Percentiles rank a stretch among this genome's conserved stretches.
Evolutionary conservation across 2,113 vertebrate genomes (phyloP).

Genomic region (Bungarus multicinctus): DNA sequence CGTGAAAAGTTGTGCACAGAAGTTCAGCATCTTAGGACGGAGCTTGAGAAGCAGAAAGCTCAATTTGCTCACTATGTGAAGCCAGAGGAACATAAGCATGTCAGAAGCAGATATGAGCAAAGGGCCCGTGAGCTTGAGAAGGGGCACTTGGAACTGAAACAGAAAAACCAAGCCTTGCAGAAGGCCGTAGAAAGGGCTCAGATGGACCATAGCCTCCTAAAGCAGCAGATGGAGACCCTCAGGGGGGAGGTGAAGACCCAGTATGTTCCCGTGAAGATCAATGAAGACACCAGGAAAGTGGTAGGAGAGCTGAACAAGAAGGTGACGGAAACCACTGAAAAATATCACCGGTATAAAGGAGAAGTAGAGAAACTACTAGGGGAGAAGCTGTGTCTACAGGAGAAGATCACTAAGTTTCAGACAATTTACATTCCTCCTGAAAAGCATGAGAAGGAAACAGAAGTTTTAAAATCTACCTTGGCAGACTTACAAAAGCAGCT

Average conservation of each 20-base stretch:
- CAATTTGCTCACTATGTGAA: constrained; percentile 47
- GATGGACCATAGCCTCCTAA: constrained; percentile 76
- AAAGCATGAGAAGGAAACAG: constrained; percentile 72
- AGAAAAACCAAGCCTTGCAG: constrained; percentile 80
- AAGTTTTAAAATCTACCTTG: constrained; percentile 67
- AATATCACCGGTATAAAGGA: constrained; percentile 73
- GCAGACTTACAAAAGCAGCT: constrained; percentile 72
- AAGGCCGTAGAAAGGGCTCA: constrained; percentile 76
- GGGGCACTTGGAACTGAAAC: constrained; percentile 75
- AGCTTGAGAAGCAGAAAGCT: constrained; percentile 67
- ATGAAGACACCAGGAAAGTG: constrained; percentile 78
- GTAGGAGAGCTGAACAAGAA: constrained; percentile 82
- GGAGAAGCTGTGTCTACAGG: constrained; percentile 73
- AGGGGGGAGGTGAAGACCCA: constrained; percentile 77
- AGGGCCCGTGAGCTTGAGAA: constrained; percentile 73
- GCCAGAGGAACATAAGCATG: constrained; percentile 75
- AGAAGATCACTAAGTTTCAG: constrained; percentile 69
- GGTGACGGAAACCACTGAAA: constrained; percentile 78
- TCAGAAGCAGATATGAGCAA: constrained; percentile 73
- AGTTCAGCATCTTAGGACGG: constrained; percentile 73
- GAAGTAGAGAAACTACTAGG: constrained; percentile 75
- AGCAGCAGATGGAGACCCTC: constrained; percentile 80
- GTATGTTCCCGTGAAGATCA: constrained; percentile 78
- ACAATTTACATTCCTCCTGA: constrained; percentile 69
- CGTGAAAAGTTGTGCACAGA: constrained; percentile 76